A percentile compares a stretch with the other conserved stretches of the same genome.
phyloP scores from a whole-genome alignment of 2,113 vertebrate species.

The Trachemys scripta region DNA sequence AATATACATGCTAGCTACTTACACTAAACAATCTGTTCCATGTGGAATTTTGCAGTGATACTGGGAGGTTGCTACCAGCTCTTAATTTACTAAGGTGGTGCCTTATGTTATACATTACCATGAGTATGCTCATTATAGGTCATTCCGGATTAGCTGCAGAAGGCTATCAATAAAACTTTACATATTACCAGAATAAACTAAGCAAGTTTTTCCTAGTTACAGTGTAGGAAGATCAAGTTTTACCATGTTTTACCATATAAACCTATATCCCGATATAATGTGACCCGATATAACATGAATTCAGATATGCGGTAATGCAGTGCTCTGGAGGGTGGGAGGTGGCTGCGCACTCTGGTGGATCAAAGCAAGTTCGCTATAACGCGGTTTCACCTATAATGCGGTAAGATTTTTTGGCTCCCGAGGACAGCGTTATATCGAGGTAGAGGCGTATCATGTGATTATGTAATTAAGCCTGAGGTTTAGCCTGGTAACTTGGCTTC shows the following conservation, averaged over 20 bases:
- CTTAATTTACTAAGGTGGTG: neutral
- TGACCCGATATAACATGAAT: too few species aligned
- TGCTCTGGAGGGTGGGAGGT: too few species aligned
- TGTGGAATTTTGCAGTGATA: neutral
- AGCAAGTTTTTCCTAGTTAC: neutral
- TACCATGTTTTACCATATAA: neutral
- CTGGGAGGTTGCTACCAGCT: neutral
- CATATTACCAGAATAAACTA: neutral
- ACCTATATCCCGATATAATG: too few species aligned
- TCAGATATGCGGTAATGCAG: too few species aligned
- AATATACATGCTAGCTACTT: neutral
- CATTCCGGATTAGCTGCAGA: neutral
- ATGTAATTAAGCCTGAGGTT: neutral
- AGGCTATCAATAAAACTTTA: neutral
- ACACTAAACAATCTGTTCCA: neutral
- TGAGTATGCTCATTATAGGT: neutral
- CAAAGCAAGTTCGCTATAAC: too few species aligned
- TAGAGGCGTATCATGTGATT: neutral
- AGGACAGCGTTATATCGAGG: too few species aligned
- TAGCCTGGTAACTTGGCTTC: neutral
- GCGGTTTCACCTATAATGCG: too few species aligned
- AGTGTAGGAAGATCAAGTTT: neutral
- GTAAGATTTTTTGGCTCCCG: too few species aligned
- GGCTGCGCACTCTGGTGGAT: too few species aligned
- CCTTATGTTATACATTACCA: neutral